These are phyloP conservation scores for Myiotriccus ornatus DNA, from an alignment of 2,797 vertebrate species.

Conservation along the genomic window DNA sequence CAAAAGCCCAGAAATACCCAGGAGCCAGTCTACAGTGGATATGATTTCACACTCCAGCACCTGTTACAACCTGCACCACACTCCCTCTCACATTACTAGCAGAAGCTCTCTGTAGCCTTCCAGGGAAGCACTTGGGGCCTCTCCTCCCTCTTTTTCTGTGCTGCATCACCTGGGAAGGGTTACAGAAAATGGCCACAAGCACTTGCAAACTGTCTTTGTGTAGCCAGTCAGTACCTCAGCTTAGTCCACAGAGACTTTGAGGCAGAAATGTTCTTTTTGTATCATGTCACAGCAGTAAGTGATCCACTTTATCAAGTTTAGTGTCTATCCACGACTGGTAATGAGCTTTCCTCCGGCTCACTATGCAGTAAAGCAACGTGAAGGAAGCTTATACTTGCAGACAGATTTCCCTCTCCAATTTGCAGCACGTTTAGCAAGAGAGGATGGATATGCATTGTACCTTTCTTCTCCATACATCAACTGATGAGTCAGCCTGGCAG, in stretches of 20 bases:
- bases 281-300: not conserved
- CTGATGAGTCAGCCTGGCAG: not conserved
- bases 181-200: not conserved
- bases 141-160: not conserved
- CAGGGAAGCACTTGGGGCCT: not conserved
- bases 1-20: not conserved
- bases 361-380: not conserved
- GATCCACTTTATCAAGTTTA: not conserved
- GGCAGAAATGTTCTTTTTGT: not conserved
- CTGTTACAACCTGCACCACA: not conserved
- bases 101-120: not conserved
- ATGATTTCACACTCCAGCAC: not conserved
- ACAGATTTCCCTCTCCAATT: not conserved
- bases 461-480: not conserved
- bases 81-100: not conserved
- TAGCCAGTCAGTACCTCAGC: not conserved
- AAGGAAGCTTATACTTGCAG: not conserved
- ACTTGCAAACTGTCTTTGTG: not conserved
- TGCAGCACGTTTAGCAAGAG: not conserved
- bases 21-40: not conserved
- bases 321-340: not conserved
- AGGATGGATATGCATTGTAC: not conserved
- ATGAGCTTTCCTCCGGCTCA: accelerated
- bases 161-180: not conserved
- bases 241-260: not conserved